These are phyloP conservation scores for Trachelus tabidus DNA, from an alignment of 2,888 invertebrate species.

Conservation along the genomic window DNA sequence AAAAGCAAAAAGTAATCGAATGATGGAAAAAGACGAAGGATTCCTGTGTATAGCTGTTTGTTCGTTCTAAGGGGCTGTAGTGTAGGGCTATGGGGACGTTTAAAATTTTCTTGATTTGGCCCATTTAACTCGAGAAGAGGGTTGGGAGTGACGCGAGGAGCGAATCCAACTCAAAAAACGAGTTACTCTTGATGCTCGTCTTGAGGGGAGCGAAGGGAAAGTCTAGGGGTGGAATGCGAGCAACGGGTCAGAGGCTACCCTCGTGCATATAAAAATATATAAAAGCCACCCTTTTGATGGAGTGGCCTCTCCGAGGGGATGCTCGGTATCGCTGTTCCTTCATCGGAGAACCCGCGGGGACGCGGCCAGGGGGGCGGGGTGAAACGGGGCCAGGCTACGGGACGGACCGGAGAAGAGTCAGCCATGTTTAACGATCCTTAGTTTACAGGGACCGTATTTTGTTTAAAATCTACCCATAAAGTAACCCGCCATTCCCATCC, in stretches of 20 bases:
- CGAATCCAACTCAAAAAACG: not conserved
- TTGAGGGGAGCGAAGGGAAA: not conserved
- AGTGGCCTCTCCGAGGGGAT: slow-evolving; percentile 53
- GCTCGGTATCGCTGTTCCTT: slow-evolving; percentile 46
- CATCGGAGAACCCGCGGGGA: slow-evolving; percentile 46
- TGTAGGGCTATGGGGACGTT: not conserved
- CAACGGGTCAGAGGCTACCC: not conserved
- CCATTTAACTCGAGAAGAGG: not conserved
- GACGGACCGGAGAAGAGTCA: slow-evolving; percentile 15
- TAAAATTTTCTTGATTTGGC: not conserved
- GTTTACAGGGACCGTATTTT: slow-evolving; percentile 57
- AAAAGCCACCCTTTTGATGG: slow-evolving; percentile 62
- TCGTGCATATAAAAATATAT: slow-evolving; percentile 26
- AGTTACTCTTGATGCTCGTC: not conserved
- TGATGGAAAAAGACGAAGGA: not conserved
- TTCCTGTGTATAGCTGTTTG: not conserved
- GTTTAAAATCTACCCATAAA: slow-evolving; percentile 56
- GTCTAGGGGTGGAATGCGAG: not conserved
- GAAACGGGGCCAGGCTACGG: not conserved
- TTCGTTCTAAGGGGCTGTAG: not conserved
- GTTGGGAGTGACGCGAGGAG: not conserved
- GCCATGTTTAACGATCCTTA: slow-evolving; percentile 52
- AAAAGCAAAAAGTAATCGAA: not conserved
- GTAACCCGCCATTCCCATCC: slow-evolving; percentile 18
- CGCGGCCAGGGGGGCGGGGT: not conserved